Conservation (phyloP, 2,888 invertebrate species). For the Melangyna quadrimaculata region DNA sequence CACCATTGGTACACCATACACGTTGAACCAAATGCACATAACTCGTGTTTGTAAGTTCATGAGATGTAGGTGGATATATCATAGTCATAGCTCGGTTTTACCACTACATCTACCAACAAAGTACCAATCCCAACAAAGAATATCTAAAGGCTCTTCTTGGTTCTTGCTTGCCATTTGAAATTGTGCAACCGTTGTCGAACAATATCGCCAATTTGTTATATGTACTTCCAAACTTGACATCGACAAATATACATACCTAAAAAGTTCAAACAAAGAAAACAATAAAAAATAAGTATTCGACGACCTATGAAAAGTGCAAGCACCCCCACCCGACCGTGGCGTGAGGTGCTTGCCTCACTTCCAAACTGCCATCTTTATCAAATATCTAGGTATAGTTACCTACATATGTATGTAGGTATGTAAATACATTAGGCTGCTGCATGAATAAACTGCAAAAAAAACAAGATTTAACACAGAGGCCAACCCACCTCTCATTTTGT, state of each 20-base stretch:
- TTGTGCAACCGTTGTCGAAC: slow-evolving; percentile 28
- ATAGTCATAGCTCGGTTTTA: neutral
- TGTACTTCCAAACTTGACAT: slow-evolving; percentile 27
- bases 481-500: too few species aligned
- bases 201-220: slow-evolving; percentile 52
- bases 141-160: slow-evolving; percentile 11
- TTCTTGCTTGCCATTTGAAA: slow-evolving; percentile 24
- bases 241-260: neutral
- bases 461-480: too few species aligned
- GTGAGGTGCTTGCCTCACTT: neutral
- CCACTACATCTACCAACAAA: neutral
- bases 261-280: neutral
- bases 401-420: neutral
- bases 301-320: neutral
- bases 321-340: neutral
- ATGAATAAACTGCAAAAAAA: too few species aligned
- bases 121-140: slow-evolving; percentile 26
- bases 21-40: neutral
- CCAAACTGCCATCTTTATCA: neutral
- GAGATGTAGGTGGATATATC: neutral
- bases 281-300: neutral
- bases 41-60: neutral
- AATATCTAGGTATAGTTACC: neutral
- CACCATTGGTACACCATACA: neutral
- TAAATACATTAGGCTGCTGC: too few species aligned